These are phyloP conservation scores for Hippasteria phrygiana DNA, from an alignment of 53 echinoderm and acorn worm genomes.

Conservation along the genomic window DNA sequence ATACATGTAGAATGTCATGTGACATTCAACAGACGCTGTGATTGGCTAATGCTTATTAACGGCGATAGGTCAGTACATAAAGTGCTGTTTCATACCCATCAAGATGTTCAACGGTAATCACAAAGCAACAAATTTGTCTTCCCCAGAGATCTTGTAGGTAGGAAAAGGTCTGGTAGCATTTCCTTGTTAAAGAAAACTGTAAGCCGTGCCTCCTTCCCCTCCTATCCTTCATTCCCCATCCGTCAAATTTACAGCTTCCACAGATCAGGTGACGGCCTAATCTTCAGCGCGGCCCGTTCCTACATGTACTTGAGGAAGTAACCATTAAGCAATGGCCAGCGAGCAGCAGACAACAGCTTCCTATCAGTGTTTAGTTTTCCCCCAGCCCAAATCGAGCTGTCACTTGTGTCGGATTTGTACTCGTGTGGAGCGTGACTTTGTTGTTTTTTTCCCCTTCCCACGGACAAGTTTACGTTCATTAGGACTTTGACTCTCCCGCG, in stretches of 20 bases:
- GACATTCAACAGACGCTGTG: too few species aligned
- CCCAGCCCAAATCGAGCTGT: neutral
- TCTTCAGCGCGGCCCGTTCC: conserved; percentile 19
- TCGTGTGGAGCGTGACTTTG: neutral
- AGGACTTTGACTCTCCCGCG: neutral
- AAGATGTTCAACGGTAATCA: too few species aligned
- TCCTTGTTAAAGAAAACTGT: neutral
- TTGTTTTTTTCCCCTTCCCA: too few species aligned
- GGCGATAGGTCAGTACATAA: too few species aligned
- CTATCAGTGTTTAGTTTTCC: neutral
- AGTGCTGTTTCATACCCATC: too few species aligned
- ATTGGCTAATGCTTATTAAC: too few species aligned
- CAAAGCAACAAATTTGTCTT: too few species aligned
- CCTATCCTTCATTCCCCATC: neutral
- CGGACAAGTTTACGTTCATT: neutral
- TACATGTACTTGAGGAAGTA: conserved; percentile 13
- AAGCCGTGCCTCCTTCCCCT: neutral
- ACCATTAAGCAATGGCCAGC: conserved; percentile 29
- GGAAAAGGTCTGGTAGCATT: neutral
- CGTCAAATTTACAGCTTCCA: conserved; percentile 24
- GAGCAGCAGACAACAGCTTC: conserved; percentile 26
- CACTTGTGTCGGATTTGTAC: too few species aligned
- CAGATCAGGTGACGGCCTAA: neutral
- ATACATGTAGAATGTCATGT: too few species aligned
- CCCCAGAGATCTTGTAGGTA: neutral